Conservation (phyloP, 2,888 invertebrate genomes). For the Patella depressa region DNA sequence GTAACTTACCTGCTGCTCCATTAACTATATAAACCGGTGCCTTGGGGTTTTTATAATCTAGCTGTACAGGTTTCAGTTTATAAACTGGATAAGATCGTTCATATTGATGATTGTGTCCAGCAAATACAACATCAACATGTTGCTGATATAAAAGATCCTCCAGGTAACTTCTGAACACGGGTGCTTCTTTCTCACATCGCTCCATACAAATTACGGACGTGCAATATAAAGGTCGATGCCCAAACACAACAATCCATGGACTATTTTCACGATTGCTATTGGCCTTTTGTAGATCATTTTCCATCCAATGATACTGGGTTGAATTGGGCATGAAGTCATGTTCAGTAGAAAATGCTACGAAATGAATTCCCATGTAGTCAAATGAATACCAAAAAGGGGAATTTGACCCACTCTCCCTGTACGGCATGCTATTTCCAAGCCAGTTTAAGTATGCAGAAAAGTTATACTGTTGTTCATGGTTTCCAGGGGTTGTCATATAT, state of each 20-base stretch:
- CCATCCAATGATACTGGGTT: conserved; percentile 36
- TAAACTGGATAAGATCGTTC: conserved; percentile 41
- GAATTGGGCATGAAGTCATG: conserved; percentile 35
- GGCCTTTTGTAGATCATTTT: conserved; percentile 35
- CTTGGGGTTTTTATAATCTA: conserved; percentile 33
- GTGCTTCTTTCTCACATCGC: conserved; percentile 28
- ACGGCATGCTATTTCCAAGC: conserved; percentile 34
- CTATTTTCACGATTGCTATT: conserved; percentile 33
- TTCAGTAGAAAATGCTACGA: conserved; percentile 39
- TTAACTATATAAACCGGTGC: conserved; percentile 41
- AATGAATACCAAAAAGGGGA: conserved; percentile 44
- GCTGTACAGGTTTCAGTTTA: conserved; percentile 19
- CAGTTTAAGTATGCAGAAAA: conserved; percentile 43
- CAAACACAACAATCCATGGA: conserved; percentile 42
- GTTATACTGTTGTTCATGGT: conserved; percentile 35
- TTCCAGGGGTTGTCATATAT: conserved; percentile 41
- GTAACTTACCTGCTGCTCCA: conserved; percentile 36
- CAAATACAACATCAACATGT: conserved; percentile 36
- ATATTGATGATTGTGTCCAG: conserved; percentile 42
- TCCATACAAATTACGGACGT: conserved; percentile 27
- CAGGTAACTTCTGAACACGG: conserved; percentile 26
- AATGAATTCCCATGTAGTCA: conserved; percentile 41
- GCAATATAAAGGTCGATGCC: conserved; percentile 41
- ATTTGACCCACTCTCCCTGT: conserved; percentile 26
- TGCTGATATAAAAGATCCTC: conserved; percentile 38